A percentile compares a stretch with the other conserved stretches of the same genome.
Conservation (phyloP, 2,797 vertebrate genomes). For the Phoxinus dragarum region DNA sequence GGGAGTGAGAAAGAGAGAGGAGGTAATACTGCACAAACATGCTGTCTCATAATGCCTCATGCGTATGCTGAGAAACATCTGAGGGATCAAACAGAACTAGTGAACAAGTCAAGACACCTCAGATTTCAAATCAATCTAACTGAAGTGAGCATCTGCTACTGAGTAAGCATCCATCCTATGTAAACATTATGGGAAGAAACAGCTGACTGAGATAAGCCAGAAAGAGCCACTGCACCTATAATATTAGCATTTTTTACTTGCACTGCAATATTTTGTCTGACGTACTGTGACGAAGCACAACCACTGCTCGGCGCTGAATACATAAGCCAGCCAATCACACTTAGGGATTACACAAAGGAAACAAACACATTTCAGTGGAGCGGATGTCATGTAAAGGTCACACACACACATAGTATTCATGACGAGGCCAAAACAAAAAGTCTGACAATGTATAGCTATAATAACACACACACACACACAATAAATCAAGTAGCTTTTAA, state of each 20-base stretch:
- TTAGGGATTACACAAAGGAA: conserved; percentile 12
- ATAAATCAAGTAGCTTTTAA: not conserved
- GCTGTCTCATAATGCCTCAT: conserved; percentile 42
- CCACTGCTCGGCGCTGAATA: conserved; percentile 41
- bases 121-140: conserved; percentile 15
- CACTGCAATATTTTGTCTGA: conserved; percentile 27
- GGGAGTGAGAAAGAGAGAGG: conserved; percentile 19
- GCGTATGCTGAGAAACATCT: conserved; percentile 24
- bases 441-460: conserved; percentile 16
- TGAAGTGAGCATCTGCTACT: conserved; percentile 5
- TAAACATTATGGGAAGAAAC: conserved; percentile 24
- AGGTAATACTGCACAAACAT: conserved; percentile 36
- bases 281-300: conserved; percentile 36
- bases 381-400: conserved; percentile 49
- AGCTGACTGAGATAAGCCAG: conserved; percentile 16
- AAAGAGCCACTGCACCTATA: not conserved
- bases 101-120: not conserved
- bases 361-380: conserved; percentile 22
- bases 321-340: conserved; percentile 50
- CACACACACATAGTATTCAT: conserved; percentile 28
- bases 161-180: conserved; percentile 18
- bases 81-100: conserved; percentile 28
- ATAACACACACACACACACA: not conserved
- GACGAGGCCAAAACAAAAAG: conserved; percentile 4
- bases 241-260: conserved; percentile 5